Evolutionary conservation across 92 coral and sea anemone genomes (phyloP), one percentile per base, ranked within the genome.

Genomic region (Isaurus tuberculatus): DNA sequence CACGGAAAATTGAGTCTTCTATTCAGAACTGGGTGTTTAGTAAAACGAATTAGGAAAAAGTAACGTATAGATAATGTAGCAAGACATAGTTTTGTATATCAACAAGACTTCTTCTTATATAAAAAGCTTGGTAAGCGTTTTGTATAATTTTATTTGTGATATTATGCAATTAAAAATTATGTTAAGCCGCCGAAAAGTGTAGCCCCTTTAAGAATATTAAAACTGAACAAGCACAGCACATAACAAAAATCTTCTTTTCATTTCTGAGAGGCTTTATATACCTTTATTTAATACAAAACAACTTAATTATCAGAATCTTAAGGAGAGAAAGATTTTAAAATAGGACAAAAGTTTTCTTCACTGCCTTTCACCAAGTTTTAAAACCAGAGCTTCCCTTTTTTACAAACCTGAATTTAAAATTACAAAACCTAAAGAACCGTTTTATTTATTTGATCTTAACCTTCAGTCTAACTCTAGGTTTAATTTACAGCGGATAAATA

Each of bases 401-500:
- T 57, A 57, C 65, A 57, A 57, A 57, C 22, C 65, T n/a, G 65
- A 23, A 23, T 57, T 57, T 57, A 63, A 26, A 26, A 63, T 61
- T 63, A 63, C 69, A 63, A 63, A 63, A 27, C 63, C 32, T 60
- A 60, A 20, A 25, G 8, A 20, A 26, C 32, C 1, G 19, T 53
- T 53, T 53, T 53, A 53, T 53, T 53, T 5, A 61, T 61, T 61
- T 14, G 3, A 63, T 1, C n/a, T 19, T 13, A 14, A 7, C 27
- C 34, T 27, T 22, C 69, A 29, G 17, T 63, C 69, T 63, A 63
- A 33, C 17, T 26, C 9, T 27, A n/a, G 67, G 67, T 31, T 8
- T 9, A 63, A 63, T 63, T 63, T 63, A 63, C 69, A 25, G 69
- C 26, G 11, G 69, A 63, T 63, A 27, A 63, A 63, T 27, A 63